Conservation (phyloP, 1,140 invertebrate species). For the Schlechtendalia chinensis region DNA sequence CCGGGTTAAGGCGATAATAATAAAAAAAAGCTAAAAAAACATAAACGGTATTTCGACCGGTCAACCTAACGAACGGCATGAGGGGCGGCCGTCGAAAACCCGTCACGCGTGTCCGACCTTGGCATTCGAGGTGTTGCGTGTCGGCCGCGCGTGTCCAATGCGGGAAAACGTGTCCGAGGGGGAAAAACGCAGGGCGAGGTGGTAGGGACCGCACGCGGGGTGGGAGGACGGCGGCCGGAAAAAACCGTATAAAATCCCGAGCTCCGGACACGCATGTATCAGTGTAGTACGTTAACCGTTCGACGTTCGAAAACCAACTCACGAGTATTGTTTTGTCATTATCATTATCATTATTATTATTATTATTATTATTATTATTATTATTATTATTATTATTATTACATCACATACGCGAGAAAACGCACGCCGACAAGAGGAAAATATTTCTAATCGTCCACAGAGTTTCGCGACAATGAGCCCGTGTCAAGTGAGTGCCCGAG, state of each 20-base stretch:
- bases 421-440: too few relatives aligned
- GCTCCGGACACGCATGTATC: not conserved
- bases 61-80: too few relatives aligned
- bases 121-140: conserved; percentile 16
- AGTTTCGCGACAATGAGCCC: not conserved
- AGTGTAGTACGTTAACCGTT: not conserved
- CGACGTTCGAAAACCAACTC: too few relatives aligned
- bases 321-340: too few relatives aligned
- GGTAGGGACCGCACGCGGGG: not conserved
- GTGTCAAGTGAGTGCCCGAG: conserved; percentile 24
- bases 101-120: not conserved
- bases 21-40: too few relatives aligned
- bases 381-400: too few relatives aligned
- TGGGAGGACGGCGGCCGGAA: not conserved
- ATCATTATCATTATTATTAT: too few relatives aligned
- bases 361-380: too few relatives aligned
- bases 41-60: too few relatives aligned
- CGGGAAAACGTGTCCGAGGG: not conserved
- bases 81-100: not conserved
- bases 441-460: too few relatives aligned
- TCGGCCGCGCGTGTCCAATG: conserved; percentile 8
- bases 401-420: too few relatives aligned
- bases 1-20: not conserved
- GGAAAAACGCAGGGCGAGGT: not conserved
- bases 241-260: conserved; percentile 29